Conservation (phyloP, 2,888 invertebrate genomes). For the Lingula anatina region DNA sequence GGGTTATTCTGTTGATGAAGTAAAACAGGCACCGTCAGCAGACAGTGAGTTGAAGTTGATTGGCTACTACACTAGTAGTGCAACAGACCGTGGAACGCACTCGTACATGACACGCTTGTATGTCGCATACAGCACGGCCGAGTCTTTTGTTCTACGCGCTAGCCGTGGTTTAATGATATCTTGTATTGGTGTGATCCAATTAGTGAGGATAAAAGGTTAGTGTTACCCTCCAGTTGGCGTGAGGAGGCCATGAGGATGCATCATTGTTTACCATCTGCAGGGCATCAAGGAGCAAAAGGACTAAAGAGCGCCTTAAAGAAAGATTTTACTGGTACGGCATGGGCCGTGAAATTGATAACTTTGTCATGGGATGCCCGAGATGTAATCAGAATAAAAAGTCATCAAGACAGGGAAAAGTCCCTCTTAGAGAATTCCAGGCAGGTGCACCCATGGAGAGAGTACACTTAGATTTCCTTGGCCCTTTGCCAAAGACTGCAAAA, state of each 20-base stretch:
- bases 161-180: neutral
- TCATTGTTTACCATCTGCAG: constrained; percentile 9
- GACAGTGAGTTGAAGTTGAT: neutral
- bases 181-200: too few species aligned
- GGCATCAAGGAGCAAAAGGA: constrained; percentile 10
- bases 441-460: constrained; percentile 48
- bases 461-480: constrained; percentile 12
- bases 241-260: neutral
- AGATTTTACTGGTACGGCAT: constrained; percentile 9
- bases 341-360: neutral
- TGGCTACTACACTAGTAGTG: neutral
- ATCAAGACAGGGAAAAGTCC: neutral
- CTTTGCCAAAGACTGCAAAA: constrained; percentile 3
- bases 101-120: neutral
- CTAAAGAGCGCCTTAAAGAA: neutral
- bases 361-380: constrained; percentile 1
- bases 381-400: constrained; percentile 6
- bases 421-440: constrained; percentile 71
- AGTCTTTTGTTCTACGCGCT: too few species aligned
- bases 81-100: neutral
- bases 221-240: neutral
- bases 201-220: neutral
- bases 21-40: neutral
- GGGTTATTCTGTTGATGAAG: too few species aligned
- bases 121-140: neutral